Evolutionary conservation across 2,888 invertebrate species (phyloP).

Genomic region (Lasioglossum pauxillum): DNA sequence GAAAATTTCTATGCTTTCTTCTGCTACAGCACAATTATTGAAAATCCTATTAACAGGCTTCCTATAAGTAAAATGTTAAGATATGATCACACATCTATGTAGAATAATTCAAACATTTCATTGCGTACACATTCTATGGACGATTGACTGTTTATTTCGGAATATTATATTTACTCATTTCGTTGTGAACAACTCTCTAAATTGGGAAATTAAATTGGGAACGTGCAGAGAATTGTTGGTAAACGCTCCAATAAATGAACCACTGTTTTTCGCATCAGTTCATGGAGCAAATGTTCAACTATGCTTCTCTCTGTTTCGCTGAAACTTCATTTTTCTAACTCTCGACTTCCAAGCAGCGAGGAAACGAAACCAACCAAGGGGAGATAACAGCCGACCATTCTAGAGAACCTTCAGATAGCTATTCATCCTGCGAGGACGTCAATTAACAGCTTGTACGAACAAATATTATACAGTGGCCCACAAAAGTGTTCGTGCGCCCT

Average conservation of each 20-base stretch:
- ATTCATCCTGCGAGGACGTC: background rate
- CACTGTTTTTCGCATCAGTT: background rate
- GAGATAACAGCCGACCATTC: background rate
- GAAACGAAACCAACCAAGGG: background rate
- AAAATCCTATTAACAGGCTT: too few relatives aligned
- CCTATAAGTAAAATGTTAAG: too few relatives aligned
- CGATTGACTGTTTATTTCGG: too few relatives aligned
- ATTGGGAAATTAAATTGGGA: background rate
- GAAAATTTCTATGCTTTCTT: too few relatives aligned
- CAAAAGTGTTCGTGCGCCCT: too few relatives aligned
- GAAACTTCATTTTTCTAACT: background rate
- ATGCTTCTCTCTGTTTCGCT: background rate
- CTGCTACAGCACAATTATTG: too few relatives aligned
- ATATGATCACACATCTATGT: too few relatives aligned
- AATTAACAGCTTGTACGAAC: background rate
- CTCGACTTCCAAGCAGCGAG: background rate
- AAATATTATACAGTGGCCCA: too few relatives aligned
- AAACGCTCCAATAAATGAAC: background rate
- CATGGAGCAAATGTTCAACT: background rate
- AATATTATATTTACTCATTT: background rate
- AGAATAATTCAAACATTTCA: too few relatives aligned
- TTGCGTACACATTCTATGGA: too few relatives aligned
- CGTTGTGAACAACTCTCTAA: background rate
- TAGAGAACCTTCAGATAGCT: background rate
- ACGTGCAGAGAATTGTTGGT: background rate